Evolutionary conservation across 2,113 vertebrate genomes (phyloP), one percentile per base, ranked within the genome.

Genomic region (Actenoides lindsayi): DNA sequence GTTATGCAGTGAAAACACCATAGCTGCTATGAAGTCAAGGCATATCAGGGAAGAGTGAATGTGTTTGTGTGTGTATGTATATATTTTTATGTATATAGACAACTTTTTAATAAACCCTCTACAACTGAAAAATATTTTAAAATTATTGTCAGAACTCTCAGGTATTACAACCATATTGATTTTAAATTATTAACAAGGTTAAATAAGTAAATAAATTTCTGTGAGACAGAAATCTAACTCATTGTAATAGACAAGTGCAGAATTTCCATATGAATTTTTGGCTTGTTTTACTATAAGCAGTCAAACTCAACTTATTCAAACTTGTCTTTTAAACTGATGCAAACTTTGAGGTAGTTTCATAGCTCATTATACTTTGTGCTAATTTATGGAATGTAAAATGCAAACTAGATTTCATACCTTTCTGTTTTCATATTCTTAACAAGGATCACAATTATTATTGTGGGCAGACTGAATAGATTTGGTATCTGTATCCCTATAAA

Each of bases 381-480:
- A 97, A 95, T 94, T 96, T 93, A 95, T 59, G 35, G 28, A 95
- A 82, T 81, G 25, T 63, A 93, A 95, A 97, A 79, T 92, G 39
- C 60, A 96, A 95, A 54, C 13, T 84, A 93, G 9, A 1, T 57
- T 96, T 92, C 73, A 84, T 91, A 65, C 2, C 31, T 89, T 95
- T 91, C 39, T 93, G 30, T 95, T 98, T 94, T 87, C 24, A 77
- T 42, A 80, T 93, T 94, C 63, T 96, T 96, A 97, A 94, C 35
- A 89, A 96, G 44, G 16, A 77, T 87, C 25, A 68, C 15, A 41
- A 62, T 96, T 96, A 96, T 94, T 92, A 46, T 67, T 95, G 20
- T 82, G 37, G 56, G 79, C 56, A 90, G 50, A 80, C 16, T 67
- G 31, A 93, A 91, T 56, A 79, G 50, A 89, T 48, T 93, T 94